These are phyloP conservation scores for Saimiri boliviensis DNA, from an alignment of 2,113 vertebrate genomes.

Conservation along the genomic window DNA sequence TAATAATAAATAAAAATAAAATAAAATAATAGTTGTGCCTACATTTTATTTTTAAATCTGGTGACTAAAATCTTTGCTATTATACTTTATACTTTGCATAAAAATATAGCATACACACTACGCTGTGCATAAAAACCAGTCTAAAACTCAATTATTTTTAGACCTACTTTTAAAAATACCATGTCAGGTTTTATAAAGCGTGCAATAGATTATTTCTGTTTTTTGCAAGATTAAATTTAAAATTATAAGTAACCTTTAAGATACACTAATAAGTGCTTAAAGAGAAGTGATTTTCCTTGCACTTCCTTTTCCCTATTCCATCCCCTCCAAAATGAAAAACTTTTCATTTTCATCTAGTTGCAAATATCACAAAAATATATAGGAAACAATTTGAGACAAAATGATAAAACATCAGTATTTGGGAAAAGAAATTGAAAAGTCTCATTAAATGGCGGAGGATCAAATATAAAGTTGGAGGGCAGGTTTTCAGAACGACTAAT, in stretches of 20 bases:
- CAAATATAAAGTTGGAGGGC: not conserved
- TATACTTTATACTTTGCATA: not conserved
- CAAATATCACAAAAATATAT: not conserved
- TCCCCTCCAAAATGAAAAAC: not conserved
- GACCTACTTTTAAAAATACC: not conserved
- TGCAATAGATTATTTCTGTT: not conserved
- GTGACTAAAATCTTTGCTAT: not conserved
- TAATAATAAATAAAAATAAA: too few species aligned
- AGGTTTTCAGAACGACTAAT: not conserved
- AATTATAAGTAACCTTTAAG: slow-evolving; percentile 1
- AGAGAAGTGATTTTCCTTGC: not conserved
- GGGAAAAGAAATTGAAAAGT: not conserved
- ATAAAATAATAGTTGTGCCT: too few species aligned
- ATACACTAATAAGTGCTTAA: not conserved
- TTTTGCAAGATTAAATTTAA: not conserved
- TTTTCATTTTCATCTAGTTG: not conserved
- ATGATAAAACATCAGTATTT: not conserved
- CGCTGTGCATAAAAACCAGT: not conserved
- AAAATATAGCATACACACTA: not conserved
- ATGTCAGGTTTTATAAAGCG: not conserved
- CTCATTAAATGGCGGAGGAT: not conserved
- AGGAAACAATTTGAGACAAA: not conserved
- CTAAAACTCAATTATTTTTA: not conserved
- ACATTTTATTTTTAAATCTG: not conserved
- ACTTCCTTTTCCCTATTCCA: not conserved